These are phyloP conservation scores for Ornithoptera alexandrae DNA, from an alignment of 2,888 invertebrate genomes.

Conservation along the genomic window DNA sequence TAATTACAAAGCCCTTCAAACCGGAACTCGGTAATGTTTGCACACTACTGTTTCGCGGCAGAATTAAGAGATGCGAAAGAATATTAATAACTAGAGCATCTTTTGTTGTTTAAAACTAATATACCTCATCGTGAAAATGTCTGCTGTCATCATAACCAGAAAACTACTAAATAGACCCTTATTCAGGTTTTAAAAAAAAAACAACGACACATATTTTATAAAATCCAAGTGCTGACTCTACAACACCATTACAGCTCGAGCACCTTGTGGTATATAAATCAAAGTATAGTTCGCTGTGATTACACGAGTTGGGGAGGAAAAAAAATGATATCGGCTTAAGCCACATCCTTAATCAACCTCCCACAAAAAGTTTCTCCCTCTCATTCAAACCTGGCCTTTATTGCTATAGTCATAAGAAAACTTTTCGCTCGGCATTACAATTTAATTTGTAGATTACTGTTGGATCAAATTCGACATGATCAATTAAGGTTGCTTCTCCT, in stretches of 20 bases:
- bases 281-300: slow-evolving; percentile 19
- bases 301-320: slow-evolving; percentile 10
- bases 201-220: no score
- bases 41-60: no score
- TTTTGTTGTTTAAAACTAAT: no score
- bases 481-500: slow-evolving; percentile 5
- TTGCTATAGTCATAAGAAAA: slow-evolving; percentile 5
- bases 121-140: no score
- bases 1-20: no score
- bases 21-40: no score
- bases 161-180: no score
- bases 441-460: slow-evolving; percentile 1
- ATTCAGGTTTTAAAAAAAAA: no score
- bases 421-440: slow-evolving; percentile 15
- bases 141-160: no score
- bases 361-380: slow-evolving; percentile 20
- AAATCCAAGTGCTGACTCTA: not conserved
- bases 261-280: slow-evolving; percentile 9
- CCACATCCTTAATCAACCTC: slow-evolving; percentile 20
- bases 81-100: no score
- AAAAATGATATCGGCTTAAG: slow-evolving; percentile 15
- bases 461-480: slow-evolving; percentile 18
- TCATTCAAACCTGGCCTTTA: slow-evolving; percentile 13
- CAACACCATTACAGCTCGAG: slow-evolving; percentile 3
- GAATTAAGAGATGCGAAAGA: no score